Percentiles rank a stretch among this genome's conserved stretches.
Conservation (phyloP, 2,113 vertebrate genomes). For the Aplodontia rufa region DNA sequence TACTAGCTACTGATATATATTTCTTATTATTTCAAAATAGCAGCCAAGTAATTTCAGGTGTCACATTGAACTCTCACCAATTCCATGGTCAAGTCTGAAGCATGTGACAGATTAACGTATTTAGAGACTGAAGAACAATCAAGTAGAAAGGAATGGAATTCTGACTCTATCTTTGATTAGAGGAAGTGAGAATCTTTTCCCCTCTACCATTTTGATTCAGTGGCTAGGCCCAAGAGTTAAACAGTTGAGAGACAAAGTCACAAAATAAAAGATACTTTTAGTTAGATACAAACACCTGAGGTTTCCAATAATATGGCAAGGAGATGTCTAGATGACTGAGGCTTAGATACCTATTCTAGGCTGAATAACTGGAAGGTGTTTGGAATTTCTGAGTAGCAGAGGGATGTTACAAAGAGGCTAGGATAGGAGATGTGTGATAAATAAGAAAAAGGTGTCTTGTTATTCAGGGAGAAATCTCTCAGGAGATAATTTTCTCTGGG, state of each 20-base stretch:
- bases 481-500: not conserved
- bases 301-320: not conserved
- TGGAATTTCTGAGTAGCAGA: too few species aligned
- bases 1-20: not conserved
- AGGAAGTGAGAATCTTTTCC: not conserved
- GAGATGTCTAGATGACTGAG: not conserved
- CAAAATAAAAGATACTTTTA: not conserved
- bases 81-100: not conserved
- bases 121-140: not conserved
- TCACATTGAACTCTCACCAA: not conserved
- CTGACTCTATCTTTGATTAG: not conserved
- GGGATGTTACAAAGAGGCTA: not conserved
- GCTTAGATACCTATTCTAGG: not conserved
- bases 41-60: not conserved
- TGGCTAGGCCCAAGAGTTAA: not conserved
- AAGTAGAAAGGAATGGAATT: not conserved
- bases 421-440: not conserved
- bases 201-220: not conserved
- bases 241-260: not conserved
- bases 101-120: not conserved
- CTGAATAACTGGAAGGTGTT: not conserved
- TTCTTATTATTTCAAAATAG: not conserved
- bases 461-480: not conserved
- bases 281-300: not conserved
- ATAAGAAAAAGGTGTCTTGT: too few species aligned